Percentiles rank a stretch among this genome's conserved stretches.
phyloP scores from a whole-genome alignment of 2,797 vertebrate species.

The Peromyscus aztecus region DNA sequence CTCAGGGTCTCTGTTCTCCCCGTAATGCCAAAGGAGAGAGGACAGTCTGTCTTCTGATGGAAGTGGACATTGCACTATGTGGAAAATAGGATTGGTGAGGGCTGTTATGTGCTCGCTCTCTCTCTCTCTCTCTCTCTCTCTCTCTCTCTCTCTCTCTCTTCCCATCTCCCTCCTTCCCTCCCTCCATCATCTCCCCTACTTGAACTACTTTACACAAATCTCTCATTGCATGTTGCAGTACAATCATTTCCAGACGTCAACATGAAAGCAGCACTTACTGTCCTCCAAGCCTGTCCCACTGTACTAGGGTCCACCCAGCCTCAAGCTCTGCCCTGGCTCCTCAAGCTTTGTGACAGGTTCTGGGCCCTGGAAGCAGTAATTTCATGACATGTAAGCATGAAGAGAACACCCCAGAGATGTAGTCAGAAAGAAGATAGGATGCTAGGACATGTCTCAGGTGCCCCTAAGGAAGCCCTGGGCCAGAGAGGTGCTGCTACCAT shows the following conservation, averaged over 20 bases:
- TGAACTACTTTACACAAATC: not conserved
- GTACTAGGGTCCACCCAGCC: not conserved
- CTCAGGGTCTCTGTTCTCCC: fast-evolving
- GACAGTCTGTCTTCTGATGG: fast-evolving
- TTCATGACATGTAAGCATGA: not conserved
- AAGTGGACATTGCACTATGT: fast-evolving
- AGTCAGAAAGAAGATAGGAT: fast-evolving
- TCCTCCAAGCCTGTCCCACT: too few species aligned
- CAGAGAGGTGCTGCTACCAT: not conserved
- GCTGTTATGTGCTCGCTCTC: not conserved
- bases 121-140: too few species aligned
- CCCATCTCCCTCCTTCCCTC: too few species aligned
- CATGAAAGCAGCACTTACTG: too few species aligned
- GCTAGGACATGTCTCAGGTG: fast-evolving
- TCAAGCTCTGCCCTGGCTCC: not conserved
- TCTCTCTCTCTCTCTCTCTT: not conserved
- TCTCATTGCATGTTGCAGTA: too few species aligned
- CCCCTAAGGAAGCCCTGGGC: not conserved
- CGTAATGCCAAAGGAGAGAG: fast-evolving
- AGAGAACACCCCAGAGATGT: not conserved
- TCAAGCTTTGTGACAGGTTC: not conserved
- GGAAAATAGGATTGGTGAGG: not conserved
- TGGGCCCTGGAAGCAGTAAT: not conserved
- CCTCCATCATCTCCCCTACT: not conserved
- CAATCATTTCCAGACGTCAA: not conserved